phyloP scores from a whole-genome alignment of 2,888 invertebrate genomes.

The Aquatica leii region DNA sequence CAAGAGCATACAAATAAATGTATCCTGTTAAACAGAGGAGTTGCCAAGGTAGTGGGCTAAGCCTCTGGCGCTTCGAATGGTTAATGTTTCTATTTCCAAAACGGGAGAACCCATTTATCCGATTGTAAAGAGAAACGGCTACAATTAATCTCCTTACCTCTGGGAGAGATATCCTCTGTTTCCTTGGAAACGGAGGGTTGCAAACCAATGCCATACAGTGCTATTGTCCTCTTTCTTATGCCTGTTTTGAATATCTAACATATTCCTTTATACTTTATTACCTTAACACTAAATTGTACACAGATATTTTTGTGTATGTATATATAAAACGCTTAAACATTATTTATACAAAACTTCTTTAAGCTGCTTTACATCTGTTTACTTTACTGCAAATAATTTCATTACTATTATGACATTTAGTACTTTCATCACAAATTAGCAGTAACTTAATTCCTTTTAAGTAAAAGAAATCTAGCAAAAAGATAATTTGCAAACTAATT shows the following conservation, averaged over 20 bases:
- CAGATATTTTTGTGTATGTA: too few species aligned
- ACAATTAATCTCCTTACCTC: conserved; percentile 62
- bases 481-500: too few species aligned
- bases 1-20: conserved; percentile 33
- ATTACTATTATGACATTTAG: too few species aligned
- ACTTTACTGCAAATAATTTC: too few species aligned
- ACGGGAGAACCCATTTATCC: conserved; percentile 60
- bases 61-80: conserved; percentile 49
- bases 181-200: conserved; percentile 53
- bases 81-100: conserved; percentile 62
- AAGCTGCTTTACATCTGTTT: too few species aligned
- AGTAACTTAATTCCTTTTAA: too few species aligned
- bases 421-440: too few species aligned
- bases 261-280: conserved; percentile 27
- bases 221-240: conserved; percentile 46
- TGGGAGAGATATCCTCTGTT: conserved; percentile 59
- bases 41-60: conserved; percentile 40
- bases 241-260: conserved; percentile 47
- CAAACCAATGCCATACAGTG: conserved; percentile 46
- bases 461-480: too few species aligned
- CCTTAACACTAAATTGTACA: too few species aligned
- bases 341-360: too few species aligned
- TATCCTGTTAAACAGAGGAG: conserved; percentile 33
- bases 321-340: too few species aligned
- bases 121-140: conserved; percentile 61